A percentile compares a stretch with the other conserved stretches of the same genome.
These are phyloP conservation scores for Atopsyche davidsoni DNA, from an alignment of 1,140 invertebrate species.

Conservation along the genomic window DNA sequence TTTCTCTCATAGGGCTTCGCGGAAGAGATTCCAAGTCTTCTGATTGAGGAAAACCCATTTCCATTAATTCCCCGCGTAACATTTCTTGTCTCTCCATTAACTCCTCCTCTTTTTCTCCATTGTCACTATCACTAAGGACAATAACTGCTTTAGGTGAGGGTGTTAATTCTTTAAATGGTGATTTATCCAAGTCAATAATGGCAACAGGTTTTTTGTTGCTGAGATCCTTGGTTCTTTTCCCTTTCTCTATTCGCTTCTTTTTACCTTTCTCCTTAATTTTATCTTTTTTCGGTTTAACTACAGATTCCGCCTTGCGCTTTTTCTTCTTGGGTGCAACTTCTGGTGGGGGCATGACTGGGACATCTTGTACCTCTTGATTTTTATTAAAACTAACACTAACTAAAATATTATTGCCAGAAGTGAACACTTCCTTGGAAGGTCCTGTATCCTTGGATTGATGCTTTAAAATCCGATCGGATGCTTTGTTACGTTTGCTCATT, in stretches of 20 bases:
- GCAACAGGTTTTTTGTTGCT: slow-evolving; percentile 66
- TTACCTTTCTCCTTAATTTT: slow-evolving; percentile 42
- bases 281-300: slow-evolving; percentile 46
- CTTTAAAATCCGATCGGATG: slow-evolving; percentile 41
- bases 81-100: slow-evolving; percentile 34
- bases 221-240: slow-evolving; percentile 47
- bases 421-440: slow-evolving; percentile 84
- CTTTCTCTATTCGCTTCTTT: slow-evolving; percentile 44
- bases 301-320: slow-evolving; percentile 43
- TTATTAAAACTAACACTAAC: slow-evolving; percentile 88
- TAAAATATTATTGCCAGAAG: slow-evolving; percentile 85
- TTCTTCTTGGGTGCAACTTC: slow-evolving; percentile 37
- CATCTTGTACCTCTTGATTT: slow-evolving; percentile 52
- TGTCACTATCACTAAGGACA: slow-evolving; percentile 74
- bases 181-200: slow-evolving; percentile 77
- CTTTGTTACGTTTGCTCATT: slow-evolving; percentile 48
- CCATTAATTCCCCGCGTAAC: slow-evolving; percentile 26
- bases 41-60: slow-evolving; percentile 35
- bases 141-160: slow-evolving; percentile 75
- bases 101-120: slow-evolving; percentile 45
- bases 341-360: slow-evolving; percentile 38
- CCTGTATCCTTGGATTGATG: slow-evolving; percentile 42
- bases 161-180: slow-evolving; percentile 73
- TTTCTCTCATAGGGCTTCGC: slow-evolving; percentile 38
- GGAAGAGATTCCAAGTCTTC: slow-evolving; percentile 27